Evolutionary conservation across 2,888 invertebrate species (phyloP).

Genomic region (Hyposoter dolosus): DNA sequence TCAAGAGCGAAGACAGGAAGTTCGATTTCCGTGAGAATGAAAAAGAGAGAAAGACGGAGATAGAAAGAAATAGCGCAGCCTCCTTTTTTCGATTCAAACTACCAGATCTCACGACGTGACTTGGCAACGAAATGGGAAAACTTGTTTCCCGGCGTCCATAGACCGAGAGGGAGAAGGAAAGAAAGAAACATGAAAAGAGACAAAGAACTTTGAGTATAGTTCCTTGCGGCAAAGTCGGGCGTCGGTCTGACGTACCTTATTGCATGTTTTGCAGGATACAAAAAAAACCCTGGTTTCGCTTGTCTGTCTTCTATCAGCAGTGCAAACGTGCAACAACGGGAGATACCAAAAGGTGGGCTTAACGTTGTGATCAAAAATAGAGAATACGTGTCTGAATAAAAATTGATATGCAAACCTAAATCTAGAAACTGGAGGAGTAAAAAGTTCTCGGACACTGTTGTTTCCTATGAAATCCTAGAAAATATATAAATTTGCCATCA

Average conservation of each 20-base stretch:
- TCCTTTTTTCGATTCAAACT: slow-evolving; percentile 70
- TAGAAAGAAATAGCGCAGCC: slow-evolving; percentile 59
- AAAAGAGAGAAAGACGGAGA: slow-evolving; percentile 39
- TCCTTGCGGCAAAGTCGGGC: slow-evolving; percentile 27
- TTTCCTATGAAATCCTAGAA: background rate
- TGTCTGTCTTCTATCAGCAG: slow-evolving; percentile 10
- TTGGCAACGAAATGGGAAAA: slow-evolving; percentile 73
- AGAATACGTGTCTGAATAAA: background rate
- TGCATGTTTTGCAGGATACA: slow-evolving; percentile 48
- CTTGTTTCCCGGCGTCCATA: slow-evolving; percentile 63
- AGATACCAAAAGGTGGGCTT: slow-evolving; percentile 11
- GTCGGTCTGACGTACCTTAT: slow-evolving; percentile 42
- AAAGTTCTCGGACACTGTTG: background rate
- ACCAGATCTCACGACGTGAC: slow-evolving; percentile 77
- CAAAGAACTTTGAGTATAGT: slow-evolving; percentile 31
- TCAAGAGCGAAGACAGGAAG: slow-evolving; percentile 21
- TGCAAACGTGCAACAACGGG: background rate
- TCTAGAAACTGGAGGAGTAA: background rate
- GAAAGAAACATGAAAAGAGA: slow-evolving; percentile 22
- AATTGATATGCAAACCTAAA: background rate
- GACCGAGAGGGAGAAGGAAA: background rate
- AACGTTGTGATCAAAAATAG: background rate
- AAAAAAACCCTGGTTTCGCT: slow-evolving; percentile 61
- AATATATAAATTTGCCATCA: background rate
- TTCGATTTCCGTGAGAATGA: slow-evolving; percentile 44